These are phyloP conservation scores for Notolabrus celidotus DNA, from an alignment of 2,797 vertebrate genomes.

Conservation along the genomic window DNA sequence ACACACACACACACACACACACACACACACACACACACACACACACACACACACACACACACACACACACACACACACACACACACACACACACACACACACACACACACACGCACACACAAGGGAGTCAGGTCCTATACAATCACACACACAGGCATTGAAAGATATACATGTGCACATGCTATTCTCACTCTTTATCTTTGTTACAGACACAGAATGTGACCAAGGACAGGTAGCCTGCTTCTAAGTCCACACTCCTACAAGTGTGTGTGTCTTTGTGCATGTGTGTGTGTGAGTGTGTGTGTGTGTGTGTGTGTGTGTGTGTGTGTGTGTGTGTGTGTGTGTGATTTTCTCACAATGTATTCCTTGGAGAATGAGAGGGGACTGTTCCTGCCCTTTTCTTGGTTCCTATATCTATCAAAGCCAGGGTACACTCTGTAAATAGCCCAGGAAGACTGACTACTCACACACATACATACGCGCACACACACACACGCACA, in stretches of 20 bases:
- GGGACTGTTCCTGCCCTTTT: slow-evolving; percentile 44
- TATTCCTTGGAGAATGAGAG: slow-evolving; percentile 46
- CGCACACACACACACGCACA: slow-evolving; percentile 32
- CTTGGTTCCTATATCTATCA: slow-evolving; percentile 65
- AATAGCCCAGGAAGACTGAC: slow-evolving; percentile 54
- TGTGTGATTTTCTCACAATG: slow-evolving; percentile 1
- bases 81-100: not conserved
- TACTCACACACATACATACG: slow-evolving; percentile 12
- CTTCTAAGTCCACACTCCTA: slow-evolving; percentile 15
- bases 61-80: not conserved
- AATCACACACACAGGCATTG: not conserved
- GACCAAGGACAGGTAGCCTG: slow-evolving; percentile 22
- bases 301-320: slow-evolving; percentile 11
- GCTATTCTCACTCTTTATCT: slow-evolving; percentile 26
- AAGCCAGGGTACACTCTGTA: slow-evolving; percentile 48
- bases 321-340: slow-evolving; percentile 20
- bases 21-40: no score
- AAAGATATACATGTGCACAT: slow-evolving; percentile 17
- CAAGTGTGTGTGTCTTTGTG: slow-evolving; percentile 36
- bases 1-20: not conserved
- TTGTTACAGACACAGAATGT: slow-evolving; percentile 31
- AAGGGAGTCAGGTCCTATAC: slow-evolving; percentile 8
- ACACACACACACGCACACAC: not conserved
- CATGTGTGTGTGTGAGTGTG: slow-evolving; percentile 14
- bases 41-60: not conserved